phyloP scores from a whole-genome alignment of 2,888 invertebrate species.

The Rugalucina vietnamica region DNA sequence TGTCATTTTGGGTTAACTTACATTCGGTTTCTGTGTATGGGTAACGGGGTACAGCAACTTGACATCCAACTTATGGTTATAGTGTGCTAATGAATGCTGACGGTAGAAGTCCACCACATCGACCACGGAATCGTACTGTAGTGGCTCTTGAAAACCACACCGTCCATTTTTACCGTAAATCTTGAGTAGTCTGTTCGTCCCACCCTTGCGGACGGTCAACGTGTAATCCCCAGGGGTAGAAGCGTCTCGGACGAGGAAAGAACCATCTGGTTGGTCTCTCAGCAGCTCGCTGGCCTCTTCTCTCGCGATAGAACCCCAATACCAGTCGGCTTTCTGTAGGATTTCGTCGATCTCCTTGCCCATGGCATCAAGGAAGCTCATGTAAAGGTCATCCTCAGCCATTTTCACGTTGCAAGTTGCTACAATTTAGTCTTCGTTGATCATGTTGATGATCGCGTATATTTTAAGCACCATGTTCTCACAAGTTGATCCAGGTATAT shows the following conservation, averaged over 20 bases:
- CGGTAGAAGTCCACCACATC: constrained; percentile 95
- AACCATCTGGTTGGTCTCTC: constrained; percentile 95
- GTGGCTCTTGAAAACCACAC: constrained; percentile 92
- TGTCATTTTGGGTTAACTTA: constrained; percentile 35
- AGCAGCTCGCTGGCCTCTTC: constrained; percentile 97
- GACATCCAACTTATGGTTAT: constrained; percentile 96
- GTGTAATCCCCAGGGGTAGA: constrained; percentile 96
- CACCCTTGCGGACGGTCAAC: constrained; percentile 94
- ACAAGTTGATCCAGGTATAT: too few relatives aligned
- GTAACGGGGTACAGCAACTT: constrained; percentile 88
- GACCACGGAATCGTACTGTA: constrained; percentile 85
- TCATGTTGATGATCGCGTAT: too few relatives aligned
- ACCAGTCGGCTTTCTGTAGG: constrained; percentile 87
- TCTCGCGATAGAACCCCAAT: constrained; percentile 94
- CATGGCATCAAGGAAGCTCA: neutral
- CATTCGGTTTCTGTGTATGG: constrained; percentile 89
- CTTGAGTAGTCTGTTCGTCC: constrained; percentile 97
- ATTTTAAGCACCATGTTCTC: too few relatives aligned
- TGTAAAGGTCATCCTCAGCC: constrained; percentile 17
- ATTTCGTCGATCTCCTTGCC: constrained; percentile 87
- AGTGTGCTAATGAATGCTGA: constrained; percentile 93
- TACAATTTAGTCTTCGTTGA: too few relatives aligned
- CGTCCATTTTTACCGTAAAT: constrained; percentile 94
- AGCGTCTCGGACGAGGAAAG: constrained; percentile 97
- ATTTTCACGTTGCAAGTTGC: too few relatives aligned